Base-by-base conservation (phyloP, 2,888 invertebrate genomes). In the Portevinia maculata region DNA sequence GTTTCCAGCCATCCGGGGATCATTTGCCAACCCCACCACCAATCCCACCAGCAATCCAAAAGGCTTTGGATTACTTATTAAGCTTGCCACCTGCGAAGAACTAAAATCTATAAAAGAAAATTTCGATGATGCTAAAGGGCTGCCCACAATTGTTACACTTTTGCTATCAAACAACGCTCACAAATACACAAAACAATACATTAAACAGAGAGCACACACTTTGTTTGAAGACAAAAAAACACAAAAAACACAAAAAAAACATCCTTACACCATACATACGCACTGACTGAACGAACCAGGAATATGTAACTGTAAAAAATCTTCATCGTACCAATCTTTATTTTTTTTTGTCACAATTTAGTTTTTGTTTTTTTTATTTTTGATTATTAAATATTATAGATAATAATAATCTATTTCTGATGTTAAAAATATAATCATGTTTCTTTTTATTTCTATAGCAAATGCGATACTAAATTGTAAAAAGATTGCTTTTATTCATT, bases 21-120 rank as follows among this genome's bases (percentile, higher is more conserved):
- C 95, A 95, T 91, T 89, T 95, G 84, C 95, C 95, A 5, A 95
- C 95, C 9, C 93, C 95, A 9, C 95, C 95, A n/a, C 95, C 95
- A 84, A 93, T 93, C 79, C 95, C 95, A 71, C 94, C 94, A 88
- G 94, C 93, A 89, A 95, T 95, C 85, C 94, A 94, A 88, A 94
- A 93, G 89, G 94, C 95, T 30, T 91, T 95, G 41, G 95, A 95
- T 87, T 95, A 93, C 90, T 92, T 94, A 83, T 93, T 94, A 11
- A 93, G 94, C 2, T 91, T 94, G 76, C 94, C 94, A 39, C 93
- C 93, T 74, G 84, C 88, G 17, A 91, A 70, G 79, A 64, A 65
- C 53, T 50, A 75, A 50, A 55, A n/a, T 4, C 5, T 9, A 8
- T 34, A 44, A 48, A 19, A 7, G 1, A 44, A 11, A 39, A 8